Conservation (phyloP, 1,140 invertebrate genomes). For the Zelostemma sp. region DNA sequence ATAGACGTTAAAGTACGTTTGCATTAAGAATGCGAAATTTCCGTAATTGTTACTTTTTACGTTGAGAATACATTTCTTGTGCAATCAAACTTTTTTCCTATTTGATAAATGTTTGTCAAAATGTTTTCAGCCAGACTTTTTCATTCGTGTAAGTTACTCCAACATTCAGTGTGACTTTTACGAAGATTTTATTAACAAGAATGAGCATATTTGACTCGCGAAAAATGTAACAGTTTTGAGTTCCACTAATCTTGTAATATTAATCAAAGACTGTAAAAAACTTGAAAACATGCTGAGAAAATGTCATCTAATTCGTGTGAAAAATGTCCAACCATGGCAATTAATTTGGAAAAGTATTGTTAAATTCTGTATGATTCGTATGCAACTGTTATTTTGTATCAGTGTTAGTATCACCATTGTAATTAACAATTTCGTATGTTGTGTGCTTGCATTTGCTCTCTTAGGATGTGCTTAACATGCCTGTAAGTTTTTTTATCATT, state of each 20-base stretch:
- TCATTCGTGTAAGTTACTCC: constrained; percentile 66
- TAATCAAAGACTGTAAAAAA: too few relatives aligned
- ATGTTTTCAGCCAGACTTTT: constrained; percentile 70
- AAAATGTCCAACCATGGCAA: too few relatives aligned
- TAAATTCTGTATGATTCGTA: constrained; percentile 2
- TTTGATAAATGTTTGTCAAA: constrained; percentile 25
- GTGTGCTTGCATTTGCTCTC: constrained; percentile 65
- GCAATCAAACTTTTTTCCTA: too few relatives aligned
- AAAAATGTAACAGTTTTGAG: not conserved
- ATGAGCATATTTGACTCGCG: constrained; percentile 8
- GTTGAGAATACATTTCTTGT: not conserved
- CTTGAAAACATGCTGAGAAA: too few relatives aligned
- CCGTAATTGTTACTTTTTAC: too few relatives aligned
- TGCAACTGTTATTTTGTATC: constrained; percentile 25
- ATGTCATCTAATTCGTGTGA: too few relatives aligned
- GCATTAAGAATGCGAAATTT: not conserved
- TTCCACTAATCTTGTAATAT: not conserved
- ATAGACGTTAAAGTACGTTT: constrained; percentile 76
- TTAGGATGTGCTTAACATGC: constrained; percentile 70
- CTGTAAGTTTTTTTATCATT: constrained; percentile 58
- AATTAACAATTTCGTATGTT: constrained; percentile 61
- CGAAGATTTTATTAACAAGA: constrained; percentile 7
- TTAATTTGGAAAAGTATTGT: too few relatives aligned
- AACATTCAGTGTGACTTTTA: constrained; percentile 19
- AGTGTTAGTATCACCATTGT: constrained; percentile 10